Base-by-base conservation (phyloP, 2,888 invertebrate species). In the Peribatodes rhomboidaria region DNA sequence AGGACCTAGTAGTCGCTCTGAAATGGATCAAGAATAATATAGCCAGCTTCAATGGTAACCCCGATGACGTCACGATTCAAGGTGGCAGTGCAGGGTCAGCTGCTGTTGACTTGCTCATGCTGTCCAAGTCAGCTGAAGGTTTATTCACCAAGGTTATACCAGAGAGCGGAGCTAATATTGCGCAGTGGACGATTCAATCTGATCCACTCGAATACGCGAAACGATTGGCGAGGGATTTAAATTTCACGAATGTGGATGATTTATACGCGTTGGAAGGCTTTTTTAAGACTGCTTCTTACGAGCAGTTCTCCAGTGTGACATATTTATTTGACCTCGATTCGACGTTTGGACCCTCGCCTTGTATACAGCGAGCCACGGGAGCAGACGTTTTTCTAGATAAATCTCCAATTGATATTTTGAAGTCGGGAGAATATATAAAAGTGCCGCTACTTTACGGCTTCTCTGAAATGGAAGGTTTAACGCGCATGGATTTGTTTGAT, bases 1-100 rank as follows among this genome's bases (percentile, higher is more conserved):
- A 89, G 69, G 89, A 89, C 59, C 86, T 86, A 70, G 78, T 89
- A 1, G 82, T 84, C 0, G 67, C 84, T 20, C 72, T 88, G 13
- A 77, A 75, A 0, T 86, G 86, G 86, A 81, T 86, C 0, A 75
- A 84, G 44, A 71, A 71, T 9, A 88, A 89, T 61, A 87, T n/a
- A n/a, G n/a, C n/a, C n/a, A n/a, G n/a, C n/a, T n/a, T n/a, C n/a
- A n/a, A n/a, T n/a, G n/a, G n/a, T n/a, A n/a, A n/a, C n/a, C n/a
- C n/a, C n/a, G n/a, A n/a, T n/a, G n/a, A n/a, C n/a, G n/a, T n/a
- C n/a, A 46, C 46, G 6, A 1, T 46, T 3, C 22, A 22, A 6
- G 46, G 46, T 1, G 11, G 0, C 8, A 46, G 46, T n/a, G 46
- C 46, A 13, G 46, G 46, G 7, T 46, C 20, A 0, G 68, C 81